Evolutionary conservation across 2,888 invertebrate genomes (phyloP), one percentile per base, ranked within the genome.

Genomic region (Masnerella sp.): DNA sequence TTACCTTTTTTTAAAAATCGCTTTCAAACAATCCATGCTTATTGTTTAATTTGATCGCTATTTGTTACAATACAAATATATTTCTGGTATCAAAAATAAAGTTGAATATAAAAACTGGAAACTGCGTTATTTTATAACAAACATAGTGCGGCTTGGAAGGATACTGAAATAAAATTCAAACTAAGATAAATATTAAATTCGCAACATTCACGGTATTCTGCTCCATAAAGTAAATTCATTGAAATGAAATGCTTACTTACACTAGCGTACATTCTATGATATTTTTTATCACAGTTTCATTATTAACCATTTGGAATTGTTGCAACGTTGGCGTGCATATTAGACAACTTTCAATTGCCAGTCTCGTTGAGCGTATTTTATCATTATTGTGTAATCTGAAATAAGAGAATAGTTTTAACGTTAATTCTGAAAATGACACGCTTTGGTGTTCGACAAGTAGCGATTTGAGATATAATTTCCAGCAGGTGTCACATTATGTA

Each of bases 231-330:
- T n/a, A n/a, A n/a, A n/a, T n/a, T n/a, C n/a, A n/a, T n/a, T n/a
- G n/a, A n/a, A n/a, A n/a, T n/a, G n/a, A n/a, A n/a, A n/a, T n/a
- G n/a, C n/a, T n/a, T 38, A 45, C 69, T 69, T 14, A 69, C 68
- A 59, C 9, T 42, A 38, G 12, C 34, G 42, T 54, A 51, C 7
- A 42, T 67, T 45, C 28, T 45, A 64, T 45, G 43, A 47, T 47
- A 47, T 47, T 22, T 9, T 32, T 56, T 56, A 58, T 67, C 67
- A 67, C 30, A 67, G 58, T 2, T 5, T 56, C 45, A 38, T 52
- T 58, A 34, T 52, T 32, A 69, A 69, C 47, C 54, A 43, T 69
- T 69, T 54, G 61, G 69, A 51, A 69, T 61, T 8, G 28, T 30
- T 43, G 58, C 51, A 14, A 30, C 34, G 34, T 49, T 51, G 20